Base-by-base conservation (phyloP, 2,888 invertebrate species). In the Thelaira solivaga region DNA sequence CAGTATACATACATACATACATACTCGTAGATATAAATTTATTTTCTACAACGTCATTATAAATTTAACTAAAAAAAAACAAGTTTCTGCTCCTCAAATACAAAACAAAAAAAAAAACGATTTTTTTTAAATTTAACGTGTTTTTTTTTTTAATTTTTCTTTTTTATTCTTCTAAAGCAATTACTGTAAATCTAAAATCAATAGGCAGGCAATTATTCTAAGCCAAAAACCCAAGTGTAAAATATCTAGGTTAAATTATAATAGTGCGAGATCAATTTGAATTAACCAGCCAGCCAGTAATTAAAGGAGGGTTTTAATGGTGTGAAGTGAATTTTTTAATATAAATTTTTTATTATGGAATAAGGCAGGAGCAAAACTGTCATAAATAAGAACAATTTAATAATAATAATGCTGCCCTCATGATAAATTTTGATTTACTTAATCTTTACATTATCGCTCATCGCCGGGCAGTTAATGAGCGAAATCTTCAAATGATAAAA, bases 381-480 rank as follows among this genome's bases (percentile, higher is more conserved):
- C n/a, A n/a, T n/a, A n/a, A n/a, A n/a, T n/a, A n/a, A n/a, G n/a
- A n/a, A n/a, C n/a, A n/a, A n/a, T n/a, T n/a, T n/a, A n/a, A n/a
- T n/a, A n/a, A n/a, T n/a, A n/a, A n/a, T n/a, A 4, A 61, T 3
- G 22, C 49, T 22, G 8, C 78, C 39, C 10, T 80, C 73, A 64
- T 84, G 83, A 53, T 71, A 41, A 1, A 84, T 81, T n/a, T 73
- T 57, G 0, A 80, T 72, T 10, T 62, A 18, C 24, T 81, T 80
- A 75, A 83, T 80, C 57, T 53, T 71, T 1, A 71, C 57, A 59
- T 82, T 76, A 0, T 62, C 24, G 78, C 81, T 88, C 86, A 18
- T 91, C 88, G 29, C 91, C 89, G 89, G 88, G 88, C 82, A 93
- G 90, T 6, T 89, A 89, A 80, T 92, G 91, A 85, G 95, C 94